Evolutionary conservation across 2,888 invertebrate species (phyloP).

Genomic region (Dryocosmus kuriphilus): DNA sequence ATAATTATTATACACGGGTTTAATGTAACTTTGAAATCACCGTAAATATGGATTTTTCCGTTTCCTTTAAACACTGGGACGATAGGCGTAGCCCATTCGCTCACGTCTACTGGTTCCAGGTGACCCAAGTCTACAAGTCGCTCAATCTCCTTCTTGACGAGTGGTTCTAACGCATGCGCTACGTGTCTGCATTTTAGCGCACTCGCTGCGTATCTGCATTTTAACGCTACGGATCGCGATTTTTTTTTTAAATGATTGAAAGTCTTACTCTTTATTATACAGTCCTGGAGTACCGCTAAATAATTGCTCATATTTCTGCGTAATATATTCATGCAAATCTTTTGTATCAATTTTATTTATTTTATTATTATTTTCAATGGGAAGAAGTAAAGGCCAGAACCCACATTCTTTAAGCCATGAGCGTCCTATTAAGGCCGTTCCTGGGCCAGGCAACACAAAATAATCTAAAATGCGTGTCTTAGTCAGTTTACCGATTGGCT

Average conservation of each 20-base stretch:
- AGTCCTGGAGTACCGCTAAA: conserved; percentile 43
- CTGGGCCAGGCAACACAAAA: conserved; percentile 44
- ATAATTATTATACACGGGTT: conserved; percentile 35
- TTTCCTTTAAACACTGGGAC: too few species aligned
- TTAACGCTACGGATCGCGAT: conserved; percentile 46
- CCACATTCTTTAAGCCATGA: conserved; percentile 47
- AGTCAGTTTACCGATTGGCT: conserved; percentile 39
- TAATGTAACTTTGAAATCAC: too few species aligned
- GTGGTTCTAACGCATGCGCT: conserved; percentile 46
- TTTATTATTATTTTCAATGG: background rate
- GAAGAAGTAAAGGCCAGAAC: conserved; percentile 45
- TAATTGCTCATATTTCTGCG: conserved; percentile 26
- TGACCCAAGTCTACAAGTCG: conserved; percentile 45
- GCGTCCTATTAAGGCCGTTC: conserved; percentile 46
- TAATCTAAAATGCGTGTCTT: conserved; percentile 27
- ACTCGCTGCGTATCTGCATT: too few species aligned
- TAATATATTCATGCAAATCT: conserved; percentile 26
- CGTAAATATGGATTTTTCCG: too few species aligned
- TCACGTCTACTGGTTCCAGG: too few species aligned
- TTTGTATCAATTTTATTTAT: conserved; percentile 38
- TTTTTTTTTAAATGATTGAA: conserved; percentile 48
- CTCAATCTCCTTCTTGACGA: conserved; percentile 43
- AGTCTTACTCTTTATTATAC: conserved; percentile 45
- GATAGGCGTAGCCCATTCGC: too few species aligned
- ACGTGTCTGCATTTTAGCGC: too few species aligned